Base-by-base conservation (phyloP, 2,797 vertebrate genomes). In the Sphaeramia orbicularis region DNA sequence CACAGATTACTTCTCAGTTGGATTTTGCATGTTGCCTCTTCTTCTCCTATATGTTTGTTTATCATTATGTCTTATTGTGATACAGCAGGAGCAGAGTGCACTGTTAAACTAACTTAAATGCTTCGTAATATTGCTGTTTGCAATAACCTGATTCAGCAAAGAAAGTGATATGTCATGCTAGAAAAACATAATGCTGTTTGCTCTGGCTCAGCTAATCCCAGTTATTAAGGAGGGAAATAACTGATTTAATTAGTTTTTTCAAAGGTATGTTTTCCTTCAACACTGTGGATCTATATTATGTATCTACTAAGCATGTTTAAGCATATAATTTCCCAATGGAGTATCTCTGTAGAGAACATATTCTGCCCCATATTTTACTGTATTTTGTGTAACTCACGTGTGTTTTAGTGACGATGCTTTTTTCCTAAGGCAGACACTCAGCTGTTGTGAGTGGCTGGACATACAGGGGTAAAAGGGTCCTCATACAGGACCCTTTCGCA, bases 351-450 rank as follows among this genome's bases (percentile, higher is more conserved):
- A 15, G 37, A 48, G 11, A 4, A 19, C 11, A 52, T 7, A 7
- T 44, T 72, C 18, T n/a, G 1, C 52, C 14, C 71, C 16, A 40
- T 64, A 35, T 66, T 71, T 67, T 32, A 51, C 62, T 65, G 24
- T 52, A 24, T 49, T 59, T 69, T 62, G 43, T 66, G 62, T 70
- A 53, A 65, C 32, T 51, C n/a, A 4, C 68, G 45, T 68, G 68
- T 68, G 66, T 74, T 62, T 64, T 21, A 41, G 19, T 72, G 63
- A 57, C 74, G 71, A 43, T 65, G 59, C 74, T 68, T 50, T 37
- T 85, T 84, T 79, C 73, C 61, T 49, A 18, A 78, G 76, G 76
- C 80, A 49, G 37, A 27, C 64, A 53, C 38, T 74, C 19, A 7
- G 60, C 53, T 43, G 24, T 56, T 45, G 38, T 56, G 48, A 76